These are phyloP conservation scores for Brachyptera putata DNA, from an alignment of 2,888 invertebrate species.

Conservation along the genomic window DNA sequence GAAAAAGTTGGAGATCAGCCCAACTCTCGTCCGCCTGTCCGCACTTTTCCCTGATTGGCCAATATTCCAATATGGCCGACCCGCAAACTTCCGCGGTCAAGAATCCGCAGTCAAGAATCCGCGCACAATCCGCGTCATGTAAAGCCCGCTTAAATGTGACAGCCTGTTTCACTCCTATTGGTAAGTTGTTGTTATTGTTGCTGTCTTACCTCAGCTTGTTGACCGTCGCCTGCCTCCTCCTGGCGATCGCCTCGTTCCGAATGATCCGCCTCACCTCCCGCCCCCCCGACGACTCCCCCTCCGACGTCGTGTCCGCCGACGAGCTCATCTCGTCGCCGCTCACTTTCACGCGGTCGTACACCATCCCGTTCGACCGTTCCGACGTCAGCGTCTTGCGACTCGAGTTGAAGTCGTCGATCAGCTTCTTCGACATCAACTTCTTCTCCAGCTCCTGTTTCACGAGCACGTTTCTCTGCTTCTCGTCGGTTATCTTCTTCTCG, in stretches of 20 bases:
- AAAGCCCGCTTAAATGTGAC: too few species aligned
- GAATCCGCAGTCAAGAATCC: too few species aligned
- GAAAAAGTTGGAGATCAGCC: too few species aligned
- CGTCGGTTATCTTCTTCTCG: background rate
- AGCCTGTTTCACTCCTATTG: too few species aligned
- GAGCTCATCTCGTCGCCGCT: too few species aligned
- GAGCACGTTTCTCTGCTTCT: background rate
- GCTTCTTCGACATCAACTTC: conserved; percentile 21
- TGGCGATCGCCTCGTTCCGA: conserved; percentile 44
- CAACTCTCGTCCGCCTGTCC: too few species aligned
- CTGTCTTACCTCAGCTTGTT: conserved; percentile 39
- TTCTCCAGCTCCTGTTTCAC: conserved; percentile 3
- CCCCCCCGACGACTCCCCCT: conserved; percentile 62
- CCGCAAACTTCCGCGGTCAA: too few species aligned
- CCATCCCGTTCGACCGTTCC: background rate
- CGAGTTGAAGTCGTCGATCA: conserved; percentile 20
- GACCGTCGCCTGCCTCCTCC: conserved; percentile 44
- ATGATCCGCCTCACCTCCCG: conserved; percentile 60
- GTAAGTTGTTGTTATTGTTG: too few species aligned
- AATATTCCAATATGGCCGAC: too few species aligned
- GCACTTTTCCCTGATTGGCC: too few species aligned
- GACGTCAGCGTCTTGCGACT: background rate
- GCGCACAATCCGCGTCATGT: too few species aligned
- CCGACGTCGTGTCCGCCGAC: conserved; percentile 42
- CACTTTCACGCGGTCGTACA: background rate